Percentiles rank a stretch among this genome's conserved stretches.
These are phyloP conservation scores for Phasia obesa DNA, from an alignment of 2,888 invertebrate genomes.

Conservation along the genomic window DNA sequence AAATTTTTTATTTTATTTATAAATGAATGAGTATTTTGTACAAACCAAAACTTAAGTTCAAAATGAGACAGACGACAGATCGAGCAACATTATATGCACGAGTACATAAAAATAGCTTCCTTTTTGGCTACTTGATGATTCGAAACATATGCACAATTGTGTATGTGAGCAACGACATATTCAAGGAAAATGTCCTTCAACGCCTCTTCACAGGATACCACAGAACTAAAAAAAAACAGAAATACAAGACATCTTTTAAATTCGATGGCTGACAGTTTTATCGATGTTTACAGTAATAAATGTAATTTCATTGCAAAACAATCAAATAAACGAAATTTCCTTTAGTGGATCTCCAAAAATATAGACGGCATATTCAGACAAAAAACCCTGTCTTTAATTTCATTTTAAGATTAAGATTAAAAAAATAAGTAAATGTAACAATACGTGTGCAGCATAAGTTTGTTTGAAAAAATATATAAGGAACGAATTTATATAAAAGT, in stretches of 20 bases:
- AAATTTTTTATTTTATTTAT: not conserved
- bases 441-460: conserved; percentile 21
- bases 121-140: conserved; percentile 4
- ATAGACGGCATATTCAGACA: conserved; percentile 11
- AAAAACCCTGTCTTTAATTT: conserved; percentile 23
- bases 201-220: conserved; percentile 57
- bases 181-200: conserved; percentile 54
- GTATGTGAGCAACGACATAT: conserved; percentile 3
- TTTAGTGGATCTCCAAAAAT: conserved; percentile 15
- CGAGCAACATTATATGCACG: conserved; percentile 2
- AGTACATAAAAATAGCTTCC: conserved; percentile 28
- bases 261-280: conserved; percentile 72
- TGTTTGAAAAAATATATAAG: not conserved
- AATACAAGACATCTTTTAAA: conserved; percentile 19
- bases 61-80: conserved; percentile 30
- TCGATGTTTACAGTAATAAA: conserved; percentile 74
- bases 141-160: conserved; percentile 1
- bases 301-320: conserved; percentile 70
- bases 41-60: conserved; percentile 4
- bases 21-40: not conserved
- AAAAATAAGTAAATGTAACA: conserved; percentile 51
- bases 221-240: not conserved
- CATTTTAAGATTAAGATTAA: conserved; percentile 63
- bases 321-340: conserved; percentile 56
- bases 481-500: not conserved